Conservation (phyloP, 2,888 invertebrate genomes). For the Uloborus plumipes region DNA sequence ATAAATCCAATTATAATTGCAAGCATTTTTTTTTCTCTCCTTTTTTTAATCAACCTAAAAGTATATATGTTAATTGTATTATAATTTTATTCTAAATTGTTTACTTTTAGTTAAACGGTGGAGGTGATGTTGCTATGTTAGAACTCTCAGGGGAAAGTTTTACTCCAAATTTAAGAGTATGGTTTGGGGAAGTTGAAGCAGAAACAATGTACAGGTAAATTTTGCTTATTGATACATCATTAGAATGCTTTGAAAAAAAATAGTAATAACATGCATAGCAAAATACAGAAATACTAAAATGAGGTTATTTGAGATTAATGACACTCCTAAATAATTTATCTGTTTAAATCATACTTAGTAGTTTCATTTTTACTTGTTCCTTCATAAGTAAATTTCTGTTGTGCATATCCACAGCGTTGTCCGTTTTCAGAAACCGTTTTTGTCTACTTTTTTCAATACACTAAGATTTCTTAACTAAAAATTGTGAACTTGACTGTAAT, state of each 20-base stretch:
- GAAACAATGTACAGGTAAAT: slow-evolving; percentile 76
- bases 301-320: neutral
- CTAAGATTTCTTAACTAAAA: too few species aligned
- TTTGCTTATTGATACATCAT: too few species aligned
- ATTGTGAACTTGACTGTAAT: too few species aligned
- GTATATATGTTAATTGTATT: neutral
- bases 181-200: slow-evolving; percentile 99
- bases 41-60: too few species aligned
- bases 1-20: too few species aligned
- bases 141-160: slow-evolving; percentile 97
- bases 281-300: neutral
- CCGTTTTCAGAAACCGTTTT: too few species aligned
- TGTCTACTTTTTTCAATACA: too few species aligned
- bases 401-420: neutral
- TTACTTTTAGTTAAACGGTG: slow-evolving; percentile 81
- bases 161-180: slow-evolving; percentile 87
- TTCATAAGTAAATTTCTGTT: neutral
- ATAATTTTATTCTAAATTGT: neutral
- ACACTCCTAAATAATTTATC: neutral
- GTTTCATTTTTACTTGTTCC: neutral
- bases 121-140: slow-evolving; percentile 97
- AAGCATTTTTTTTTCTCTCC: too few species aligned
- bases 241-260: neutral
- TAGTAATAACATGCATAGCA: neutral
- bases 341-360: too few species aligned